A percentile compares a stretch with the other conserved stretches of the same genome.
phyloP scores from a whole-genome alignment of 1,140 invertebrate species.

The Orchestia grillus region DNA sequence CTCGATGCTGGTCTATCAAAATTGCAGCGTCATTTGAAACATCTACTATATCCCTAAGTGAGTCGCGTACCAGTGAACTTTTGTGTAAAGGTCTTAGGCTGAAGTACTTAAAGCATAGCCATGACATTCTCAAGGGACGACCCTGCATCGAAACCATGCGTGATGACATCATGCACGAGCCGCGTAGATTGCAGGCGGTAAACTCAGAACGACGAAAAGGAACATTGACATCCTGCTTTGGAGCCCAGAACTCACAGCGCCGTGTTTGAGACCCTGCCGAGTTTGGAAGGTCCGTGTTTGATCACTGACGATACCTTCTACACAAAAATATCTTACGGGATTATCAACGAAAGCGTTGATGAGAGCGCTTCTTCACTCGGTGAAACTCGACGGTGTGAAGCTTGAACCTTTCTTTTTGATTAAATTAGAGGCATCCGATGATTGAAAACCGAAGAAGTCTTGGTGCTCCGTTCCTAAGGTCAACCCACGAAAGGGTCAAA shows the following conservation, averaged over 20 bases:
- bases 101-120: neutral
- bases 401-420: neutral
- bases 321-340: neutral
- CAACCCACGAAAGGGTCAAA: neutral
- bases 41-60: neutral
- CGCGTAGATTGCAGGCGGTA: neutral
- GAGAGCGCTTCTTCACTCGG: neutral
- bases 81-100: neutral
- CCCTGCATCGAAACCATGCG: neutral
- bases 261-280: neutral
- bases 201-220: neutral
- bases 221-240: constrained; percentile 39
- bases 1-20: neutral
- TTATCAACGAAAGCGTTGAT: neutral
- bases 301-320: constrained; percentile 14
- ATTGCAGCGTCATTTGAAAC: neutral
- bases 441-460: neutral
- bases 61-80: neutral
- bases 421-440: neutral
- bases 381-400: neutral
- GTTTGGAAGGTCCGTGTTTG: constrained; percentile 30
- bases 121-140: neutral
- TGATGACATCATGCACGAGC: neutral
- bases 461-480: neutral
- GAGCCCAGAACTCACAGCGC: neutral